Percentiles rank a stretch among this genome's conserved stretches.
These are phyloP conservation scores for Clarias macrocephalus DNA, from an alignment of 2,113 vertebrate genomes.

Conservation along the genomic window DNA sequence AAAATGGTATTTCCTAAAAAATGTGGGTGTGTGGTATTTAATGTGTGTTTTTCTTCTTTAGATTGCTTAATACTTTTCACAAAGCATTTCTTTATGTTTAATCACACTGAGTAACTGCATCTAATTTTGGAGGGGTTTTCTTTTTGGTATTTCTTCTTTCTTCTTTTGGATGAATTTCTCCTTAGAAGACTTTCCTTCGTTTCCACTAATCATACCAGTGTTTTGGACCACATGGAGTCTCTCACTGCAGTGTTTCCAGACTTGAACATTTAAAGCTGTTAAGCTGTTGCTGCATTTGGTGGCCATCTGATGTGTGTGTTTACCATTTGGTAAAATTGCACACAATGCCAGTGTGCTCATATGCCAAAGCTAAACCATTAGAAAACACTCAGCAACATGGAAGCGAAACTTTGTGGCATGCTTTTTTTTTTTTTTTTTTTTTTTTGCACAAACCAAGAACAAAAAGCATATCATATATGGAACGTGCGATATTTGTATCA, in stretches of 20 bases:
- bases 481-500: neutral
- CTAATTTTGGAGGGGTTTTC: neutral
- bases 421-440: too few species aligned
- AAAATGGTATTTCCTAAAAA: neutral
- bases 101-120: neutral
- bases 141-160: neutral
- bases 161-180: neutral
- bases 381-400: neutral
- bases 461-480: neutral
- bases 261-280: neutral
- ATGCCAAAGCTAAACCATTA: constrained; percentile 1
- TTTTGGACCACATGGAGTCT: neutral
- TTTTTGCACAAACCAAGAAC: neutral
- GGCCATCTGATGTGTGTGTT: constrained; percentile 14
- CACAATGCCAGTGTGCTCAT: neutral
- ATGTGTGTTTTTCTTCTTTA: neutral
- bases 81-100: neutral
- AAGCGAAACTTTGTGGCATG: too few species aligned
- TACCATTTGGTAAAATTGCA: neutral
- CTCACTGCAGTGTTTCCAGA: neutral
- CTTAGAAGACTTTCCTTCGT: neutral
- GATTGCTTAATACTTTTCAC: neutral
- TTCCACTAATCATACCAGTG: neutral
- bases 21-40: neutral
- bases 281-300: neutral